A percentile compares a stretch with the other conserved stretches of the same genome.
phyloP scores from a whole-genome alignment of 2,888 invertebrate genomes.

The Lasioglossum pauxillum region DNA sequence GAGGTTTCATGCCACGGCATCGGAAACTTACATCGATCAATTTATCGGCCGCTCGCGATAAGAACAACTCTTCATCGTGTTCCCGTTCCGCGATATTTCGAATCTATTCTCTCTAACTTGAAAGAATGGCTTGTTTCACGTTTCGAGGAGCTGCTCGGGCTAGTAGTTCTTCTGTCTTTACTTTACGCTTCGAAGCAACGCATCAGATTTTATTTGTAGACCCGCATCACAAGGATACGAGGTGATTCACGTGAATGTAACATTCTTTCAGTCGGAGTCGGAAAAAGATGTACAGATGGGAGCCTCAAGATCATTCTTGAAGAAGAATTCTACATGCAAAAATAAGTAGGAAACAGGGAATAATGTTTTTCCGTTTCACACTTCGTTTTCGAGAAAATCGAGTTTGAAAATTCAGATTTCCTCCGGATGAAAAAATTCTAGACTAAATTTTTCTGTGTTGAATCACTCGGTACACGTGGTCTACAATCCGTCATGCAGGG shows the following conservation, averaged over 20 bases:
- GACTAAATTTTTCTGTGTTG: no score
- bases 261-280: no score
- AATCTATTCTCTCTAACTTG: background rate
- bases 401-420: no score
- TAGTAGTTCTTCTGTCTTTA: background rate
- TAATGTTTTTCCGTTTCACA: no score
- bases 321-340: no score
- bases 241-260: background rate
- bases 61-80: background rate
- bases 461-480: no score
- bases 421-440: no score
- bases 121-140: background rate
- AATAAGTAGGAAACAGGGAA: no score
- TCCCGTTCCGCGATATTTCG: background rate
- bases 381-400: no score
- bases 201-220: background rate
- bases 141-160: background rate
- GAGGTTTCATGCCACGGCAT: slow-evolving; percentile 16
- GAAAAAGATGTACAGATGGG: no score
- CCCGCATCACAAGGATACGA: background rate
- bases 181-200: background rate
- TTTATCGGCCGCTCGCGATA: background rate
- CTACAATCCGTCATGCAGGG: no score
- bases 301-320: no score
- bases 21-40: background rate